A percentile compares a stretch with the other conserved stretches of the same genome.
Conservation (phyloP, 2,888 invertebrate species). For the Sceliomorpha sp. region DNA sequence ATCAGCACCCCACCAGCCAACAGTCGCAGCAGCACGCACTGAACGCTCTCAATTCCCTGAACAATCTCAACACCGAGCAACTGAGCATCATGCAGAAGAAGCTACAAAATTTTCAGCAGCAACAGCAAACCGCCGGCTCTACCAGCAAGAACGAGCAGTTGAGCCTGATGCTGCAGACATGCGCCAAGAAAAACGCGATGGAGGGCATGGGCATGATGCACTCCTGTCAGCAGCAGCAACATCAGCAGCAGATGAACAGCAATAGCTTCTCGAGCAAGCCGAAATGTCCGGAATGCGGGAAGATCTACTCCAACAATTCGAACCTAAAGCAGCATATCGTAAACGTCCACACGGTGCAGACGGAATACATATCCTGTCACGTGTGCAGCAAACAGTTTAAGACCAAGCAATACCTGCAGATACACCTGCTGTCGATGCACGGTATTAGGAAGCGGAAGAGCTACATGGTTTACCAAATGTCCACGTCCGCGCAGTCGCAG, state of each 20-base stretch:
- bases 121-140: constrained; percentile 59
- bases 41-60: constrained; percentile 67
- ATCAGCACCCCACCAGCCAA: constrained; percentile 66
- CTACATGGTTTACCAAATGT: constrained; percentile 76
- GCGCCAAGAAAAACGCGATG: constrained; percentile 74
- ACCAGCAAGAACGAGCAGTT: constrained; percentile 66
- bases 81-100: constrained; percentile 77
- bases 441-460: constrained; percentile 84
- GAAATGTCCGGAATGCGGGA: constrained; percentile 86
- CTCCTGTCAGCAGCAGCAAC: constrained; percentile 63
- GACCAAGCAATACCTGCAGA: constrained; percentile 87
- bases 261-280: constrained; percentile 80
- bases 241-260: constrained; percentile 57
- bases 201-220: constrained; percentile 72
- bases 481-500: too few relatives aligned
- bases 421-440: constrained; percentile 86
- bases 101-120: constrained; percentile 71
- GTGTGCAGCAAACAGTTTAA: constrained; percentile 86
- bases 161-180: constrained; percentile 74
- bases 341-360: constrained; percentile 85
- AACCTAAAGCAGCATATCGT: constrained; percentile 87
- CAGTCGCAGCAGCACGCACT: constrained; percentile 69
- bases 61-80: constrained; percentile 70
- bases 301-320: constrained; percentile 86
- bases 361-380: constrained; percentile 84